Percentiles rank a stretch among this genome's conserved stretches.
Conservation (phyloP, 2,113 vertebrate species). For the Aphyosemion australe region DNA sequence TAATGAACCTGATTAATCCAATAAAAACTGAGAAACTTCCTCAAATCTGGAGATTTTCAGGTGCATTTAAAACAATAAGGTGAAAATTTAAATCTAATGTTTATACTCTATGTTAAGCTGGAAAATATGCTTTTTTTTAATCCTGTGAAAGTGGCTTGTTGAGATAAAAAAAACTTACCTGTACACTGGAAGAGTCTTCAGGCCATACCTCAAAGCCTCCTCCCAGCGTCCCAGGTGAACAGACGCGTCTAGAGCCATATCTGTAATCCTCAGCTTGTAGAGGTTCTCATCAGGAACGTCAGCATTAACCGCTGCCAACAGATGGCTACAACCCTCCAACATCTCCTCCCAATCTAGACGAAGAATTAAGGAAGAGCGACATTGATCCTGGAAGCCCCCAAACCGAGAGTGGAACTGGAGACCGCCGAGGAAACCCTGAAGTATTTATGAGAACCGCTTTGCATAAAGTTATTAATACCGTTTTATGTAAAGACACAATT, state of each 20-base stretch:
- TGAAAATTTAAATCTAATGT: no score
- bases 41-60: no score
- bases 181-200: constrained; percentile 85
- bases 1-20: no score
- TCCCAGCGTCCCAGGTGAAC: constrained; percentile 85
- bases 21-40: no score
- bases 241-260: constrained; percentile 88
- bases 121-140: no score
- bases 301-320: constrained; percentile 65
- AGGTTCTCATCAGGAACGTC: constrained; percentile 88
- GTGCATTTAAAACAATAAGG: no score
- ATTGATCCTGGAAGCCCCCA: neutral
- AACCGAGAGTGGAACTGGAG: neutral
- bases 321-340: constrained; percentile 71
- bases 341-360: constrained; percentile 83
- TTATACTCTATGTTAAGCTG: no score
- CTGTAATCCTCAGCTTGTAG: constrained; percentile 87
- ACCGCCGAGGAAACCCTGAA: neutral
- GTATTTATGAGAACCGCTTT: constrained; percentile 5
- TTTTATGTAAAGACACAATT: constrained; percentile 1
- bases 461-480: neutral
- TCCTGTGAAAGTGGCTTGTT: neutral
- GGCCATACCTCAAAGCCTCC: constrained; percentile 82
- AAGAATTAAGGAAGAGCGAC: constrained; percentile 40
- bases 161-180: constrained; percentile 68